Base-by-base conservation (phyloP, 2,888 invertebrate species). In the Hydrotaea cyrtoneurina region DNA sequence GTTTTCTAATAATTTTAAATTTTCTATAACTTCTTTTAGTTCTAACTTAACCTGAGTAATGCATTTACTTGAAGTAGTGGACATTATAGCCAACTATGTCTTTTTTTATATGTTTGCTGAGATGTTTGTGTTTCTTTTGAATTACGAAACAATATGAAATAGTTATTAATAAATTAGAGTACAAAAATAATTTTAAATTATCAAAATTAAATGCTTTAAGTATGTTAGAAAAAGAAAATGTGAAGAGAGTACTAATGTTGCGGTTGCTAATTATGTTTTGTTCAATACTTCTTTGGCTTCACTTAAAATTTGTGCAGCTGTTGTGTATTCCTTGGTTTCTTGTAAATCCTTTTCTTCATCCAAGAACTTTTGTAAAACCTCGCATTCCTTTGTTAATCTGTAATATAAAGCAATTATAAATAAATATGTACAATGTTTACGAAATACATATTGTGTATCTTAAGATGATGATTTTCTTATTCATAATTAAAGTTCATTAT, bases 291-390 rank as follows among this genome's bases (percentile, higher is more conserved):
- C 88, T 88, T 95, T 94, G 0, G 96, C 95, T 82, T 95, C 96
- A 87, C 94, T 94, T 3, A 97, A 91, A 15, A 95, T 93, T 91
- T 94, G 93, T 83, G 94, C 89, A 0, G 98, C 98, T 10, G 94
- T 93, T 36, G 92, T 90, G 89, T 96, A 98, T 82, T 96, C 96
- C 89, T 95, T 95, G 19, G 94, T 92, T 86, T 95, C 95, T 89
- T 95, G 94, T n/a, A 97, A 94, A 89, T 97, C 97, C 90, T 94
- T 93, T 91, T 97, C 97, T 1, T 94, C 94, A 81, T 95, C 94
- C 80, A 97, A 90, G 75, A 95, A 94, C 69, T 93, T 94, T 90
- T 96, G 95, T 66, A 98, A 94, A 85, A 97, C 96, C 55, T 95
- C 94, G 88, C 93, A 95, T 55, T 98, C 98, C 92, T 95, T 95